Base-by-base conservation (phyloP, 2,888 invertebrate genomes). In the Sarcophaga carnaria region DNA sequence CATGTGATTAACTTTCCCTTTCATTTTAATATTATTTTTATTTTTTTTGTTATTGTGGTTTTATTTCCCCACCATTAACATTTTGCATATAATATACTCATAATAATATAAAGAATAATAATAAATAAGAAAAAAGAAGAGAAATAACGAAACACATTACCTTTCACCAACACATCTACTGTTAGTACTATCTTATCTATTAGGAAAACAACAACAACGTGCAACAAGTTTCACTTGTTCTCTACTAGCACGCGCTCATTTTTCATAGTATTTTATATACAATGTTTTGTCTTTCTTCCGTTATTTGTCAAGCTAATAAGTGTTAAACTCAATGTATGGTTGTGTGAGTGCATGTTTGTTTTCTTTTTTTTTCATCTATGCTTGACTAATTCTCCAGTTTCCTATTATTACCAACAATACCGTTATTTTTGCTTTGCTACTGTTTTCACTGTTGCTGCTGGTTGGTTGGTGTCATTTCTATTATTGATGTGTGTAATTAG, bases 401-500 rank as follows among this genome's bases (percentile, higher is more conserved):
- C 17, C 1, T 54, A 0, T 17, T 54, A 54, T 17, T 54, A 2
- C 14, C 2, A 54, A 17, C 54, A 54, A 54, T 54, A 17, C 54
- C 54, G 54, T 54, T 54, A 54, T 54, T 54, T 54, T 54, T 54
- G 17, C 17, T 54, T 37, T 37, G 37, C 8, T 37, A 37, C 37
- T 37, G 37, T 37, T 12, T 54, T 14, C 5, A 67, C 75, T 25
- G 14, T 22, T 70, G 37, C 25, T 20, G n/a, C 22, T 22, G 22
- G 10, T 62, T 17, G 17, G 62, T 62, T 62, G n/a, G 14, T 20
- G n/a, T 62, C 25, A 64, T 14, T 11, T 47, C n/a, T 76, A 45
- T 66, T 54, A 75, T 78, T 86, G 84, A 89, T 86, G 87, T 85
- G 87, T 88, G 80, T 89, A 89, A 89, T 88, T 87, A 87, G 85